These are phyloP conservation scores for Thelaira solivaga DNA, from an alignment of 2,888 invertebrate species.

Conservation along the genomic window DNA sequence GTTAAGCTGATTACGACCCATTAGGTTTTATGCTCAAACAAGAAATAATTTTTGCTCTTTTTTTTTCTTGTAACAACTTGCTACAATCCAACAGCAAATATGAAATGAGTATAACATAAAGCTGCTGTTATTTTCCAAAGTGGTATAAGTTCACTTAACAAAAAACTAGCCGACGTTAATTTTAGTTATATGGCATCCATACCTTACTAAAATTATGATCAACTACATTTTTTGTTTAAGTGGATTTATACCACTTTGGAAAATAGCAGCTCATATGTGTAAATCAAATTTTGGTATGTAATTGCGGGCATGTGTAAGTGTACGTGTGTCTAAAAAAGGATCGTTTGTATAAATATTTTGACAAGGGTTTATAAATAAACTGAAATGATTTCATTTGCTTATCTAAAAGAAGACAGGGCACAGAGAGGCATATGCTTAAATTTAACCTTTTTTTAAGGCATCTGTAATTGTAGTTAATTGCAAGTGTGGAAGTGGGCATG, in stretches of 20 bases:
- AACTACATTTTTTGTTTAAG: too few relatives aligned
- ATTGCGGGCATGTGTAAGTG: background rate
- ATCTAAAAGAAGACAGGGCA: too few relatives aligned
- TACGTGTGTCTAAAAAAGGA: conserved; percentile 1
- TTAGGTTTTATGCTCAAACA: conserved; percentile 46
- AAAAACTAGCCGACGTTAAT: too few relatives aligned
- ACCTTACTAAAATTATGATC: too few relatives aligned
- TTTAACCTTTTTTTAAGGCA: background rate
- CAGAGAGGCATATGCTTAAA: background rate
- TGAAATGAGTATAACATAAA: conserved; percentile 38
- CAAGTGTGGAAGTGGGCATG: conserved; percentile 22
- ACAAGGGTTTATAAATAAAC: conserved; percentile 58
- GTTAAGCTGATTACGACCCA: conserved; percentile 62
- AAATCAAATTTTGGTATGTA: conserved; percentile 8
- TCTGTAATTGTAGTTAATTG: conserved; percentile 33
- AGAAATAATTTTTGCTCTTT: too few relatives aligned
- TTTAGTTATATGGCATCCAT: too few relatives aligned
- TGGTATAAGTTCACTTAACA: too few relatives aligned
- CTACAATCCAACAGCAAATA: background rate
- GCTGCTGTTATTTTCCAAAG: too few relatives aligned
- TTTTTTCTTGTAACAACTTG: background rate
- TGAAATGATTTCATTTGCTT: conserved; percentile 25
- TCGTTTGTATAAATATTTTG: conserved; percentile 52
- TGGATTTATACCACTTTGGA: too few relatives aligned
- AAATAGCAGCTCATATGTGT: conserved; percentile 31